Conservation (phyloP, 2,888 invertebrate genomes). For the Octonoba sinensis region DNA sequence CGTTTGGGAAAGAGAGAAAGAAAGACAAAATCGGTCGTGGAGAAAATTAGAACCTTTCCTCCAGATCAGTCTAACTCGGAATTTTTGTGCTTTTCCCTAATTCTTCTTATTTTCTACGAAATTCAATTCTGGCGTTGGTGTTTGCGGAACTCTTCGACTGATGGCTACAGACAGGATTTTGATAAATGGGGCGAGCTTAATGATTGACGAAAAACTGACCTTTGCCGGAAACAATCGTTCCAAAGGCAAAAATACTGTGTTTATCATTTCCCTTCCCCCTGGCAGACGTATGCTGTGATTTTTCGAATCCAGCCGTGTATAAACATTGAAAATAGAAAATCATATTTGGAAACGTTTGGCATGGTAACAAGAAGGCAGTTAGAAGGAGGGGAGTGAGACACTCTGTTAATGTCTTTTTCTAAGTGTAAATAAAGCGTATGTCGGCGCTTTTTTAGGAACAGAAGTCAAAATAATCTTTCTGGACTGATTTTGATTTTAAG, state of each 20-base stretch:
- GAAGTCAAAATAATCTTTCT: too few relatives aligned
- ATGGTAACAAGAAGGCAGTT: conserved; percentile 1
- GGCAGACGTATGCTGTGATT: conserved; percentile 5
- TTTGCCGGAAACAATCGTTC: conserved; percentile 53
- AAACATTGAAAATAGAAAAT: conserved; percentile 31
- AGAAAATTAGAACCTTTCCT: conserved; percentile 62
- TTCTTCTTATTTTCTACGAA: conserved; percentile 32
- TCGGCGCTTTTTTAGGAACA: too few relatives aligned
- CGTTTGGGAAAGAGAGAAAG: conserved; percentile 6
- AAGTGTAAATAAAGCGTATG: too few relatives aligned
- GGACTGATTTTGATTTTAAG: too few relatives aligned
- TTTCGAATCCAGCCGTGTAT: conserved; percentile 37
- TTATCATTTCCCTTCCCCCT: neutral
- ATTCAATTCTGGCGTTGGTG: neutral
- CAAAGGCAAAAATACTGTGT: neutral
- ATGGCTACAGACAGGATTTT: conserved; percentile 34
- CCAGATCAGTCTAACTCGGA: conserved; percentile 8
- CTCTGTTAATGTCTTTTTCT: too few relatives aligned
- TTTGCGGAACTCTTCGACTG: neutral
- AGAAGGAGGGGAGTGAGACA: too few relatives aligned
- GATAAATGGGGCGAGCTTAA: conserved; percentile 59
- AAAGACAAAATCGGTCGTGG: conserved; percentile 36
- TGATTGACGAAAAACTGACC: conserved; percentile 58
- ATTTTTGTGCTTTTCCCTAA: conserved; percentile 14
- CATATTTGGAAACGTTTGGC: conserved; percentile 38